phyloP scores from a whole-genome alignment of 2,797 vertebrate species.

The Sitta carolinensis region DNA sequence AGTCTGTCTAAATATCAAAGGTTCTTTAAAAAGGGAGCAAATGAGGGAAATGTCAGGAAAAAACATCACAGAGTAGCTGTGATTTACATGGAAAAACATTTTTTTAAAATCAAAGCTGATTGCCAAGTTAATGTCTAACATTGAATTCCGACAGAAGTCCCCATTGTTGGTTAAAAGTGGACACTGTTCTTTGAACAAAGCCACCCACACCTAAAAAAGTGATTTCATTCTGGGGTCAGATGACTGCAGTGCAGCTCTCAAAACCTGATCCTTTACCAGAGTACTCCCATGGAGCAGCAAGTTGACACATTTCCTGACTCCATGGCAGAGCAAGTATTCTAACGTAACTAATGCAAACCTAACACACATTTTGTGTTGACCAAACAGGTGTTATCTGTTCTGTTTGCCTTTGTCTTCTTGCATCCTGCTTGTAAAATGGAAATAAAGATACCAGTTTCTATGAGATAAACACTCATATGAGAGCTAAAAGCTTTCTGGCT shows the following conservation, averaged over 20 bases:
- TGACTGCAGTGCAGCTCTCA: not conserved
- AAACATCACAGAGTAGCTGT: not conserved
- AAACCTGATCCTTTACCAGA: not conserved
- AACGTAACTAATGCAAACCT: not conserved
- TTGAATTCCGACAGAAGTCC: not conserved
- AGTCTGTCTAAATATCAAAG: constrained; percentile 34
- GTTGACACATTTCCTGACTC: not conserved
- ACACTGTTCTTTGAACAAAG: not conserved
- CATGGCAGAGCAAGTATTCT: not conserved
- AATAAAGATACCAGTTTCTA: not conserved
- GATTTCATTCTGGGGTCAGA: not conserved
- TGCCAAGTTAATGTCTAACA: not conserved
- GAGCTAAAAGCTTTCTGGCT: not conserved
- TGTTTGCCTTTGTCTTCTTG: not conserved
- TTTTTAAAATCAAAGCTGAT: not conserved
- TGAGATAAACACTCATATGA: not conserved
- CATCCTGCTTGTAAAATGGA: not conserved
- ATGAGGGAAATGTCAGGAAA: not conserved
- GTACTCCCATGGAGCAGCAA: not conserved
- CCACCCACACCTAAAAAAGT: not conserved
- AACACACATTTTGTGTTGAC: not conserved
- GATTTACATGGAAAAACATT: not conserved
- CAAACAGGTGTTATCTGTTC: not conserved
- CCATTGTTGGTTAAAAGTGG: not conserved
- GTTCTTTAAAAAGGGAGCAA: not conserved